Base-by-base conservation (phyloP, 1,140 invertebrate species). In the Drosophila ficusphila region DNA sequence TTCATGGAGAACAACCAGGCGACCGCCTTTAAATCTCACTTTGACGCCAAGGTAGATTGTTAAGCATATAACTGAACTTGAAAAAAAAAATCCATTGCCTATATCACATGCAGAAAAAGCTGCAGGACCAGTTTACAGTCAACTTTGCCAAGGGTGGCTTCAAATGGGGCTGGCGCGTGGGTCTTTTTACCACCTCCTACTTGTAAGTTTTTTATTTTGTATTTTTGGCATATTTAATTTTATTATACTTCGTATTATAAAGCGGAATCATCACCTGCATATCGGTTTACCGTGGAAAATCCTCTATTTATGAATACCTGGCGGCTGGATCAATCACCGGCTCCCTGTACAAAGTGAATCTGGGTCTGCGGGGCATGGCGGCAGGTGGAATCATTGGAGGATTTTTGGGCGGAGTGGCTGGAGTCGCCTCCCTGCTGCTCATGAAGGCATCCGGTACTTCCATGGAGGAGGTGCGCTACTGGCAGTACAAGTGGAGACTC, bases 1-100 rank as follows among this genome's bases (percentile, higher is more conserved):
- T 96, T 96, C 73, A 94, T 96, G 69, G 93, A 94, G 85, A 95
- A 93, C 46, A 96, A 96, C 92, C 92, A 96, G 92, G 95, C 95
- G 6, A 94, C 95, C 23, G 92, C 92, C 6, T 97, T 95, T 90
- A 90, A 91, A 39, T 94, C 92, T 56, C 94, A 95, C 42, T 90
- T 94, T 7, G 92, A 95, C 62, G 96, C 96, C 2, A 95, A 95
- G 92, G 95, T 95, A 16, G 7, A 14, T 0, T 6, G 2, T 1
- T 4, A 3, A 49, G 47, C 23, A 29, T 14, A 4, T 12, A 8
- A 19, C 33, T 11, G n/a, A n/a, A n/a, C n/a, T n/a, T n/a, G n/a
- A n/a, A n/a, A n/a, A n/a, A n/a, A n/a, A n/a, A n/a, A n/a, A n/a
- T n/a, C n/a, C n/a, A n/a, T n/a, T n/a, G n/a, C n/a, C n/a, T n/a